These are phyloP conservation scores for Pseudochaenichthys georgianus DNA, from an alignment of 2,797 vertebrate species.

Conservation along the genomic window DNA sequence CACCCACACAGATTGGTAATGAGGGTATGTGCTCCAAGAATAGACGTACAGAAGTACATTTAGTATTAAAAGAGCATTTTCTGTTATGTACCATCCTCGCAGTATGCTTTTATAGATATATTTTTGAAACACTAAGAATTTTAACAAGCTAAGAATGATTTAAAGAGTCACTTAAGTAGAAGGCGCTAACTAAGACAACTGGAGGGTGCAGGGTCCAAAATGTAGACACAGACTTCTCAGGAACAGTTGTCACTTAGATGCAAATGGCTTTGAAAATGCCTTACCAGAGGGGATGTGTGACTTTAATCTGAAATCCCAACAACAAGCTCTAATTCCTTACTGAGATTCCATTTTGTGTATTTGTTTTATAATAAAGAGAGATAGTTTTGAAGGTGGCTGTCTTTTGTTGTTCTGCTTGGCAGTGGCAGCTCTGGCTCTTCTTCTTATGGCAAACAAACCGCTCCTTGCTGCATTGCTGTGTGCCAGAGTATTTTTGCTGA, in stretches of 20 bases:
- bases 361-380: constrained; percentile 18
- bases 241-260: neutral
- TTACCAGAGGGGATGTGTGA: neutral
- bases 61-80: constrained; percentile 10
- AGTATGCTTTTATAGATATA: constrained; percentile 16
- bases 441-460: constrained; percentile 14
- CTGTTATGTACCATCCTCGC: constrained; percentile 10
- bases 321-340: neutral
- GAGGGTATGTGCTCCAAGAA: constrained; percentile 23
- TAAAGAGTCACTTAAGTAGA: constrained; percentile 7
- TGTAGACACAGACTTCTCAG: neutral
- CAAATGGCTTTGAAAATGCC: neutral
- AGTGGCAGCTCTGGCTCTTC: constrained; percentile 7
- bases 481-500: constrained; percentile 27
- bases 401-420: neutral
- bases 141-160: constrained; percentile 5
- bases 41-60: constrained; percentile 11
- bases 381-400: neutral
- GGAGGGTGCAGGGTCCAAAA: constrained; percentile 1
- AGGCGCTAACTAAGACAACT: neutral
- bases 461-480: constrained; percentile 7
- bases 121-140: constrained; percentile 10
- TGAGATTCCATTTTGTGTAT: constrained; percentile 12
- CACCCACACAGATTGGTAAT: constrained; percentile 22
- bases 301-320: neutral